These are phyloP conservation scores for Brachionus plicatilis DNA, from an alignment of 1,140 invertebrate species.

Conservation along the genomic window DNA sequence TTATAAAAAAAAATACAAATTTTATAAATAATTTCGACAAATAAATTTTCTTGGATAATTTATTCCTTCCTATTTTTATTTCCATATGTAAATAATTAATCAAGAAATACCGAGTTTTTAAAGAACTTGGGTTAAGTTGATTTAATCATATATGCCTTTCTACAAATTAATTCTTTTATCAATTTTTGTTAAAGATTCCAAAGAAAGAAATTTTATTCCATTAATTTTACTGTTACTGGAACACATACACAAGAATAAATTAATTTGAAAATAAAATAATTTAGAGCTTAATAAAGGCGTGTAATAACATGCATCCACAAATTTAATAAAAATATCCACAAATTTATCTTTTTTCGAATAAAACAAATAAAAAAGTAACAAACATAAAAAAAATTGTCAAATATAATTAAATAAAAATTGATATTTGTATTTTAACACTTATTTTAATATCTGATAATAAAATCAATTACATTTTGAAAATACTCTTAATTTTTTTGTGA, in stretches of 20 bases:
- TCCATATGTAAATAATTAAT: neutral
- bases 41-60: no score
- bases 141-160: constrained; percentile 13
- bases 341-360: neutral
- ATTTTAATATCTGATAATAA: neutral
- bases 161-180: neutral
- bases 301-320: neutral
- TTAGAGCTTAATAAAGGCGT: neutral
- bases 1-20: no score
- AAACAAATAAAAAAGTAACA: neutral
- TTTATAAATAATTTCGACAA: no score
- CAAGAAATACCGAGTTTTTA: neutral
- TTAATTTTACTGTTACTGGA: neutral
- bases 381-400: neutral
- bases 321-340: neutral
- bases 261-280: constrained; percentile 11
- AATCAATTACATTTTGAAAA: neutral
- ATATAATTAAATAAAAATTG: neutral
- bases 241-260: neutral
- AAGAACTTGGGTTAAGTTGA: neutral
- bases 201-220: constrained; percentile 1
- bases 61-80: no score
- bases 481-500: neutral
- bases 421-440: neutral
- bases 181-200: neutral